Conservation (phyloP, 2,888 invertebrate genomes). For the Trimorus sp. region DNA sequence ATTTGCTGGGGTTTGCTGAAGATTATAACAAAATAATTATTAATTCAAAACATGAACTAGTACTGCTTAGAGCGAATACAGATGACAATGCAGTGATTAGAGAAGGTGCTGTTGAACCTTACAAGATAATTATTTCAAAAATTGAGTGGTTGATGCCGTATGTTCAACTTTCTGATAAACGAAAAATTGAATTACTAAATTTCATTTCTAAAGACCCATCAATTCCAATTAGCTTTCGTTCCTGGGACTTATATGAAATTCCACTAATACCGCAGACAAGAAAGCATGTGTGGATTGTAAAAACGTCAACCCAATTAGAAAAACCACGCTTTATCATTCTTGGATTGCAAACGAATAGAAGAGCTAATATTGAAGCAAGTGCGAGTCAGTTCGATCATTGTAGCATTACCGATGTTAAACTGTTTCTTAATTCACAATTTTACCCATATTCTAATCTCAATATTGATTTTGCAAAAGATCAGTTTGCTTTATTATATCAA, state of each 20-base stretch:
- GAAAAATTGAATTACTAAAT: slow-evolving; percentile 61
- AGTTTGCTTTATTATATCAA: slow-evolving; percentile 41
- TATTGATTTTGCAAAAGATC: slow-evolving; percentile 35
- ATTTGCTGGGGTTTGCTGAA: no score
- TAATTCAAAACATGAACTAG: slow-evolving; percentile 21
- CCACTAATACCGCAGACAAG: no score
- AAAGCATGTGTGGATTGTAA: no score
- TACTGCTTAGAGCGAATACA: slow-evolving; percentile 3
- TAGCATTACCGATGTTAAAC: no score
- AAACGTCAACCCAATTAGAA: no score
- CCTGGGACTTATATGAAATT: no score
- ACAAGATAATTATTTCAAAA: slow-evolving; percentile 1
- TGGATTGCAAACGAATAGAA: no score
- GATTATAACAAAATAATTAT: slow-evolving; percentile 66
- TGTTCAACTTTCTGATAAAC: slow-evolving; percentile 27
- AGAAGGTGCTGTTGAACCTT: not conserved
- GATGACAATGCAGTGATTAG: slow-evolving; percentile 9
- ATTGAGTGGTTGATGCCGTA: slow-evolving; percentile 15
- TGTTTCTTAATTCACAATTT: slow-evolving; percentile 25
- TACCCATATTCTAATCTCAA: slow-evolving; percentile 3
- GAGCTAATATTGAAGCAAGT: slow-evolving; percentile 42
- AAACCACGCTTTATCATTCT: no score
- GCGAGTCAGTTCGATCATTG: no score
- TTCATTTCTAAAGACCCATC: slow-evolving; percentile 58
- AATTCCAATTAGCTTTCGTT: slow-evolving; percentile 67